Evolutionary conservation across 2,113 vertebrate species (phyloP).

Genomic region (Daphoenositta chrysoptera): DNA sequence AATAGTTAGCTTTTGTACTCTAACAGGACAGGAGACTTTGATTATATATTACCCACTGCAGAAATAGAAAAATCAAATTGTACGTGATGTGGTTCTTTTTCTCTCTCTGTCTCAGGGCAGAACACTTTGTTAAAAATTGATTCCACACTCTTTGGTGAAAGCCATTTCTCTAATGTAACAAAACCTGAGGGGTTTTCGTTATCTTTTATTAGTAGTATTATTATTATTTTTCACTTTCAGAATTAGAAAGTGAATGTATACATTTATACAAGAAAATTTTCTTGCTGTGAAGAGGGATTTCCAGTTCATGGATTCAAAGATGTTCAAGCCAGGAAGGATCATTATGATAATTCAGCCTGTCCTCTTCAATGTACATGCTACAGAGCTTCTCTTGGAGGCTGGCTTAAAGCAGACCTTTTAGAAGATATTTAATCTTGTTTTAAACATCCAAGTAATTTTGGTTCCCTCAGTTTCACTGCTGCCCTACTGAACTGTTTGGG

Average conservation of each 20-base stretch:
- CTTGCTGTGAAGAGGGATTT: neutral
- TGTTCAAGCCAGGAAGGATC: neutral
- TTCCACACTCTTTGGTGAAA: neutral
- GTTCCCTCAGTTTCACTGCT: neutral
- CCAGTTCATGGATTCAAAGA: neutral
- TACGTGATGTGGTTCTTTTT: neutral
- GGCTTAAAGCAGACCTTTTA: neutral
- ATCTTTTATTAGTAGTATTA: rapidly evolving
- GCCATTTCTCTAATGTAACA: neutral
- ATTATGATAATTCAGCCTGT: neutral
- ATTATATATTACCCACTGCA: neutral
- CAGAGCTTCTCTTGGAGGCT: neutral
- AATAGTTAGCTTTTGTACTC: neutral
- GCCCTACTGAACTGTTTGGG: neutral
- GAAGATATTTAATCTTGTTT: neutral
- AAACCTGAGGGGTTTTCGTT: neutral
- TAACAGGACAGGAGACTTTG: neutral
- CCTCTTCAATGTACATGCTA: neutral
- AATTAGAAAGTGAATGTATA: neutral
- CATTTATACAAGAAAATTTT: neutral
- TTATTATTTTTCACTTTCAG: neutral
- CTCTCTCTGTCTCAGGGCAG: neutral
- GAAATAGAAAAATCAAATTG: neutral
- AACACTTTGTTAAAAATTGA: neutral
- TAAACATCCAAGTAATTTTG: neutral